Percentiles rank a stretch among this genome's conserved stretches.
These are phyloP conservation scores for Tachyglossus aculeatus DNA, from an alignment of 2,797 vertebrate species.

Conservation along the genomic window DNA sequence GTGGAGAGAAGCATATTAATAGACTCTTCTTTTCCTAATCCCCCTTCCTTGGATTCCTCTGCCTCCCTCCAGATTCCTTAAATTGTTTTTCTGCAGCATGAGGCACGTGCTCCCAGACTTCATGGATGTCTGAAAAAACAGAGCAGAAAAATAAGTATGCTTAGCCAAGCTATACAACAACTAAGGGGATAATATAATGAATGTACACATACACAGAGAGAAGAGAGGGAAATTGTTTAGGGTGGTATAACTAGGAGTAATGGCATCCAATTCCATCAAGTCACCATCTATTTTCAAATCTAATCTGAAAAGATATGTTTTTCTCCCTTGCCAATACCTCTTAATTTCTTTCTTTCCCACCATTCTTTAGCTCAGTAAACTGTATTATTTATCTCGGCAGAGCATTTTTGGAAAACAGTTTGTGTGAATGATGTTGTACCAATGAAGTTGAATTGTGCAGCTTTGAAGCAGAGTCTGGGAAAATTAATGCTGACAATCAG, in stretches of 20 bases:
- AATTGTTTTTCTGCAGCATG: no score
- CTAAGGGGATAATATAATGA: not conserved
- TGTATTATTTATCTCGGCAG: constrained; percentile 34
- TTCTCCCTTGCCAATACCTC: constrained; percentile 53
- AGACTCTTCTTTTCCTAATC: no score
- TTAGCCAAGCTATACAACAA: not conserved
- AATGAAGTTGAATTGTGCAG: constrained; percentile 4
- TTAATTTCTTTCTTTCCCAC: constrained; percentile 53
- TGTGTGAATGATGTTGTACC: constrained; percentile 14
- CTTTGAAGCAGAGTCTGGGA: constrained; percentile 7
- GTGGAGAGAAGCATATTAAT: no score
- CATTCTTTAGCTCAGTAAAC: constrained; percentile 27
- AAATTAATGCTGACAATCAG: not conserved
- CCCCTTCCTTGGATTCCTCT: no score
- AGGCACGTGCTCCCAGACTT: not conserved
- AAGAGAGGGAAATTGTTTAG: not conserved
- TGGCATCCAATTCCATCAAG: constrained; percentile 43
- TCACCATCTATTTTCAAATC: constrained; percentile 50
- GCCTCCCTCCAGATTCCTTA: no score
- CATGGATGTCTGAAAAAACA: not conserved
- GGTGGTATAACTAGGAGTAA: constrained; percentile 43
- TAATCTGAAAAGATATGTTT: constrained; percentile 39
- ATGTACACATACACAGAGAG: not conserved
- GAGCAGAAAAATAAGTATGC: not conserved
- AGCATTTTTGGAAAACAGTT: constrained; percentile 11